Base-by-base conservation (phyloP, 2,888 invertebrate species). In the Salticus scenicus region DNA sequence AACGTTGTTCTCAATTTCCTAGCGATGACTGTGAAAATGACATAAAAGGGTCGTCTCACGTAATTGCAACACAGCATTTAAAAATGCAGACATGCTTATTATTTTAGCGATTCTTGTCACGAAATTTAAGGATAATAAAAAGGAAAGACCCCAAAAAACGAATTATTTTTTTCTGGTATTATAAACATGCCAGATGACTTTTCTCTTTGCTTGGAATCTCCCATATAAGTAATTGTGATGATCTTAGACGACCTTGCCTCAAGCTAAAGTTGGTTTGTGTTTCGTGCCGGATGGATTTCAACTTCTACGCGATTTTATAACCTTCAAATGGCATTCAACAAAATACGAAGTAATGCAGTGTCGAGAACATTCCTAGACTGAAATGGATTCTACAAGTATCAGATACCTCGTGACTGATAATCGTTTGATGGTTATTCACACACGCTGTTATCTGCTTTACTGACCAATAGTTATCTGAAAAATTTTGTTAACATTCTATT, bases 11-110 rank as follows among this genome's bases (percentile, higher is more conserved):
- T 57, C 24, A 24, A 57, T 57, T 20, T 57, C 24, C 4, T 1
- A 5, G 24, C 20, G 51, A 17, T 33, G 30, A 41, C 20, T 71
- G 41, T 64, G 42, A 37, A 71, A 70, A 28, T 63, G 71, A 71
- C 71, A 78, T 42, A 71, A 31, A 78, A 63, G 78, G 71, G 78
- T 78, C 78, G 71, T 31, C 64, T 78, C 30, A 5, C 37, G 41
- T 51, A 64, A 64, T 17, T 41, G 41, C 20, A 20, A 64, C 42
- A 31, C 30, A 27, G 8, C 24, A 37, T 31, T 64, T 71, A 17
- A 28, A 30, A 63, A 17, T n/a, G 17, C 41, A 47, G 20, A n/a
- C 42, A 47, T 17, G n/a, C 37, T 37, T 10, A 10, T 7, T 37
- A 37, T 37, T 37, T 37, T 7, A 10, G 37, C 20, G 24, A 66